phyloP scores from a whole-genome alignment of 2,113 vertebrate genomes.

The Pontoporia blainvillei region DNA sequence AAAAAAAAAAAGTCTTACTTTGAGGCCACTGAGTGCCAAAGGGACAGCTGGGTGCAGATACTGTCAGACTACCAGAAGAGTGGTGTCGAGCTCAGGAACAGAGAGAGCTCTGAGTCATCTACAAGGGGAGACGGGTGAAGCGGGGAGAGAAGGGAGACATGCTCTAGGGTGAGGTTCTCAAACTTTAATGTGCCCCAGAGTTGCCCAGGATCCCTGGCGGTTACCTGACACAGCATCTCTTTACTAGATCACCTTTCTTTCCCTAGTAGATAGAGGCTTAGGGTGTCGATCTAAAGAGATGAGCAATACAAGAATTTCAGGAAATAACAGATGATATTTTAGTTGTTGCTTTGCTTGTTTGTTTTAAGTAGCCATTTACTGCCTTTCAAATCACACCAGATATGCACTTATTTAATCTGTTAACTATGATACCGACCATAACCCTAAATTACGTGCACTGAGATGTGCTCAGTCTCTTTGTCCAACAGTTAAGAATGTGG shows the following conservation, averaged over 20 bases:
- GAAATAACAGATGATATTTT: neutral
- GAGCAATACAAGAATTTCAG: neutral
- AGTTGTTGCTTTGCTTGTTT: neutral
- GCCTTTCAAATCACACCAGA: neutral
- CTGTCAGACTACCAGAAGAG: neutral
- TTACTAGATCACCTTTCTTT: neutral
- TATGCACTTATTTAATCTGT: neutral
- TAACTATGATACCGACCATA: neutral
- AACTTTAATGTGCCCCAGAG: neutral
- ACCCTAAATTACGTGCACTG: neutral
- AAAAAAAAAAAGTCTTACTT: neutral
- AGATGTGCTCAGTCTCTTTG: neutral
- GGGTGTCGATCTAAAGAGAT: neutral
- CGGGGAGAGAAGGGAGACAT: neutral
- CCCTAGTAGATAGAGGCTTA: neutral
- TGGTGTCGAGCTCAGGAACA: neutral
- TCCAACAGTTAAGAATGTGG: neutral
- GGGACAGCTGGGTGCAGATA: neutral
- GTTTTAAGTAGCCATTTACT: neutral
- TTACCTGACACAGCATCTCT: neutral
- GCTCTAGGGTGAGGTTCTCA: neutral
- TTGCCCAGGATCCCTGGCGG: neutral
- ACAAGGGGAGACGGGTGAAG: neutral
- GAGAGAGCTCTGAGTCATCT: neutral
- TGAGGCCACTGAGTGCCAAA: neutral